Conservation (phyloP, 2,797 vertebrate genomes). For the Salmo trutta region DNA sequence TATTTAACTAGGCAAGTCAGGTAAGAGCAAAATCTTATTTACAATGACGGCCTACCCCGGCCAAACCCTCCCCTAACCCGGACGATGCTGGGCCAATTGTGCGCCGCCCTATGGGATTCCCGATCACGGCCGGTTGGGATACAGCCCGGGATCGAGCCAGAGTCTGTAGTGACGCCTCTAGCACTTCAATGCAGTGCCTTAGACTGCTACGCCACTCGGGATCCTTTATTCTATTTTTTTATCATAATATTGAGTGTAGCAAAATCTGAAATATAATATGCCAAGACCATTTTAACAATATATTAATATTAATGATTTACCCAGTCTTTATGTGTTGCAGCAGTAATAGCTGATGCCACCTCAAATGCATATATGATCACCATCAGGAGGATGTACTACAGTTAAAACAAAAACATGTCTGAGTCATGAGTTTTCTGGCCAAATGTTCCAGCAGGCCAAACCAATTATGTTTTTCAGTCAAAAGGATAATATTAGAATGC, state of each 20-base stretch:
- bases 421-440: background rate
- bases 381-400: constrained; percentile 81
- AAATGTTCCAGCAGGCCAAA: background rate
- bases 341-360: constrained; percentile 81
- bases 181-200: too few species aligned
- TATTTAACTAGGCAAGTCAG: background rate
- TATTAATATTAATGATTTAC: constrained; percentile 64
- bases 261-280: background rate
- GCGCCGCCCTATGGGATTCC: too few species aligned
- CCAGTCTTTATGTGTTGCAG: constrained; percentile 74
- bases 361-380: constrained; percentile 79
- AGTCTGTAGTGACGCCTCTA: background rate
- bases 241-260: background rate
- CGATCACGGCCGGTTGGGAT: too few species aligned
- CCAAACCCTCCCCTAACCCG: too few species aligned
- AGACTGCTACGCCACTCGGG: too few species aligned
- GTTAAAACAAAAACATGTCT: constrained; percentile 3
- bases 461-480: background rate
- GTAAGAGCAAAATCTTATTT: too few species aligned
- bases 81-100: too few species aligned
- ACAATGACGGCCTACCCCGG: too few species aligned
- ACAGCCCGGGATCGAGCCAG: too few species aligned
- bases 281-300: background rate
- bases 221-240: background rate
- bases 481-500: background rate